Base-by-base conservation (phyloP, 2,888 invertebrate species). In the Hydraecia micacea region DNA sequence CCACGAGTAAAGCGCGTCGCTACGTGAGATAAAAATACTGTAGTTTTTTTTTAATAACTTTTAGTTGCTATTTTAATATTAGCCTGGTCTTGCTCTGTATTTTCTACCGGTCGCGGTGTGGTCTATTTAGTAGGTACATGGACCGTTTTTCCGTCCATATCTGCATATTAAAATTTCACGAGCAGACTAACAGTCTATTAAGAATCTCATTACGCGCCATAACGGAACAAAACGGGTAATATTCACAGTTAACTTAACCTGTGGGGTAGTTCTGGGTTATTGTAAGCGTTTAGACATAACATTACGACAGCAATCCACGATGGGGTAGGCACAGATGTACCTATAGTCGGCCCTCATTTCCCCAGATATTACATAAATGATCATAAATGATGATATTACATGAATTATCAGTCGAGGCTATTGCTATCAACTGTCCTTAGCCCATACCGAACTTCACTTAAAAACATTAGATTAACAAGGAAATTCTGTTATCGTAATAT, bases 241-340 rank as follows among this genome's bases (percentile, higher is more conserved):
- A 73, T 85, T 81, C 85, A 85, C 81, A 73, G 85, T 76, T 81
- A 76, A 81, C 67, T 83, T 70, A 85, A 76, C 76, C 72, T 72
- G 84, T 60, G 55, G 69, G 21, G n/a, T 79, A 62, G 69, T 69
- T 66, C 72, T 11, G 8, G 71, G 36, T 67, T 21, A 60, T 55
- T 63, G n/a, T 63, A 65, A 69, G 49, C 42, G 42, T 28, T 77
- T 25, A 72, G 32, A 52, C 18, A 9, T 78, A 58, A 28, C 18
- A 49, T 49, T 32, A 21, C 4, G 49, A 18, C 60, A 49, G 49
- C 49, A 39, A 39, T 58, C 1, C 15, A 3, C 2, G 25, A 15
- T 15, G 32, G 32, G 9, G 18, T 52, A 52, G 25, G 36, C 15
- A 36, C 36, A 68, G 25, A 32, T 15, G 32, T 18, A n/a, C n/a